Base-by-base conservation (phyloP, 2,113 vertebrate species). In the Pipra filicauda region DNA sequence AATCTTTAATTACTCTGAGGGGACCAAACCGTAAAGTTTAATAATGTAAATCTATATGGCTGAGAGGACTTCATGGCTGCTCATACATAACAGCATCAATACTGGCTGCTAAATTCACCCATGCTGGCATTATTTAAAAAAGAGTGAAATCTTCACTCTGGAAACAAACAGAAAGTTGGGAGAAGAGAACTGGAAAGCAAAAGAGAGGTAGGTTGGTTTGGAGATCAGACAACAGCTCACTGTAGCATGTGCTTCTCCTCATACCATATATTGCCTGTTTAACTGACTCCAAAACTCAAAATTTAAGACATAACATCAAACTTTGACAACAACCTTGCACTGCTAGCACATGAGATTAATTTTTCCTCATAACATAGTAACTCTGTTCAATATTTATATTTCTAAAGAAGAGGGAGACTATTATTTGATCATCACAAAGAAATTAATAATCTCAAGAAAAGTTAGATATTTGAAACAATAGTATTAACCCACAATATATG, bases 1-100 rank as follows among this genome's bases (percentile, higher is more conserved):
- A 93, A 93, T 96, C n/a, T 77, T 82, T 91, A 89, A 78, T 92
- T 89, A 73, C 74, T 66, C 77, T 58, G 20, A 65, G 48, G 76
- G 44, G 65, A 89, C 35, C 64, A 75, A 95, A 78, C 14, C 61
- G 20, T 73, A 72, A 83, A 83, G 39, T 35, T 88, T 85, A 88
- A 88, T 89, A 88, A 88, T 27, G 41, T 73, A 76, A 76, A 91
- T 88, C 46, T 79, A 46, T 66, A 76, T 11, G 41, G 55, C 33
- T 77, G 72, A 66, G 72, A 82, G 39, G 37, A 93, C 87, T 71
- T 94, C 44, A 54, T 51, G 58, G 49, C 27, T 83, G 37, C 37
- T 82, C 18, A 46, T 37, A 67, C 16, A 22, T 58, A 91, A 89
- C 15, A 33, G 5, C 39, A 69, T 78, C 66, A 61, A 28, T 30